Percentiles rank a stretch among this genome's conserved stretches.
phyloP scores from a whole-genome alignment of 2,888 invertebrate species.

The Dynastes maya region DNA sequence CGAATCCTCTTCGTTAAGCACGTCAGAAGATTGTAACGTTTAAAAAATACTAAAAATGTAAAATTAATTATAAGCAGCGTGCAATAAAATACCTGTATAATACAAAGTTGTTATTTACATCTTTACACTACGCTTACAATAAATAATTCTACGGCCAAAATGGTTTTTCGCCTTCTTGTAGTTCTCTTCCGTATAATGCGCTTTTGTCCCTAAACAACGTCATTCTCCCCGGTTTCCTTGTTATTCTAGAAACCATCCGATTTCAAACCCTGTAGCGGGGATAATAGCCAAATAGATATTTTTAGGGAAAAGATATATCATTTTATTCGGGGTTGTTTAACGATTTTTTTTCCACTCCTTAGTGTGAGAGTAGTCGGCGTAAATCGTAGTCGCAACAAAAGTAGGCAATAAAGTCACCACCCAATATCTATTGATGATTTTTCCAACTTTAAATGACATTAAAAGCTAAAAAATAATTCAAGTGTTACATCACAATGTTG shows the following conservation, averaged over 20 bases:
- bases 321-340: constrained; percentile 67
- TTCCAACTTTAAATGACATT: constrained; percentile 72
- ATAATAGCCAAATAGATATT: constrained; percentile 71
- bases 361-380: constrained; percentile 82
- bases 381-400: constrained; percentile 75
- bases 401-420: constrained; percentile 80
- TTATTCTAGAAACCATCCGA: constrained; percentile 81
- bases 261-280: constrained; percentile 74
- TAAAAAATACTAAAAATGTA: constrained; percentile 65
- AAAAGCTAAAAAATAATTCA: constrained; percentile 63
- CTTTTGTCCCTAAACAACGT: constrained; percentile 85
- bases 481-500: constrained; percentile 55
- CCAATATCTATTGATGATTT: constrained; percentile 77
- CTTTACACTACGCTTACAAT: constrained; percentile 25
- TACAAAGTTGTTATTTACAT: constrained; percentile 23
- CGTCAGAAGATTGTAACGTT: constrained; percentile 55
- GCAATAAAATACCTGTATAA: constrained; percentile 22
- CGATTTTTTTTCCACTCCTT: constrained; percentile 77
- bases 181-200: constrained; percentile 79
- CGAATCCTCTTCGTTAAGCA: constrained; percentile 53
- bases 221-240: constrained; percentile 81
- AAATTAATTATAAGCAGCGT: not conserved
- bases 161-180: constrained; percentile 79
- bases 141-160: constrained; percentile 76
- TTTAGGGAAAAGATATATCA: constrained; percentile 73